Evolutionary conservation across 1,140 invertebrate species (phyloP), one percentile per base, ranked within the genome.

Genomic region (Lasioglossum albipes): DNA sequence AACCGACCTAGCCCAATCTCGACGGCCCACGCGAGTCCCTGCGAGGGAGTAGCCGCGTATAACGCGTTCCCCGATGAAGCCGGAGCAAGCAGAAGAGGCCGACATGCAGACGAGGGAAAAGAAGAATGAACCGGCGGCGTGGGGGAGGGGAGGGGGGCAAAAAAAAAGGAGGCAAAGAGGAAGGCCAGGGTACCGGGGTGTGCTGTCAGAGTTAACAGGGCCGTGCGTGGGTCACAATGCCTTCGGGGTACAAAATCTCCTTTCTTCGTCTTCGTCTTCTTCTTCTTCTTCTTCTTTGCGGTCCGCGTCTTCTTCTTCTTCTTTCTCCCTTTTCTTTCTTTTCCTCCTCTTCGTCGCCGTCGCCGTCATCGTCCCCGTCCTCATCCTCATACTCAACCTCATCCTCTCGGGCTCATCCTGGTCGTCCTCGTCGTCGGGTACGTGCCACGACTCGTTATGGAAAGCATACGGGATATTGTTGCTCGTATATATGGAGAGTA

Each of bases 161-260:
- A 70, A 66, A 36, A 62, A 85, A 75, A 75, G 36, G 20, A 42
- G 65, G 31, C 54, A 74, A 75, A 27, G 61, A 79, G 74, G 65
- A 75, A 86, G 79, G 69, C 62, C 42, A 27, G 45, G 45, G 65
- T 75, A 73, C 62, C 42, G 65, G 65, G 61, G 65, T 49, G 36
- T 76, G 78, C 66, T 87, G 68, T 80, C 82, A 88, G 89, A 90
- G 86, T 90, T 90, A 88, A 86, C 83, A 89, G 89, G 87, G 88
- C 89, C 87, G 79, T 92, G 91, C 91, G 91, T 92, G 90, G 91
- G 91, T 92, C 90, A 92, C 88, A 91, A 90, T 91, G 88, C 84
- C 90, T 88, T 72, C 82, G 72, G 89, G 88, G 75, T 65, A 87
- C 82, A 79, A 45, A 68, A 69, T 54, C 66, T 61, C 49, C 45